These are phyloP conservation scores for Pristionchus exspectatus DNA, from an alignment of 2,888 invertebrate genomes.

Conservation along the genomic window DNA sequence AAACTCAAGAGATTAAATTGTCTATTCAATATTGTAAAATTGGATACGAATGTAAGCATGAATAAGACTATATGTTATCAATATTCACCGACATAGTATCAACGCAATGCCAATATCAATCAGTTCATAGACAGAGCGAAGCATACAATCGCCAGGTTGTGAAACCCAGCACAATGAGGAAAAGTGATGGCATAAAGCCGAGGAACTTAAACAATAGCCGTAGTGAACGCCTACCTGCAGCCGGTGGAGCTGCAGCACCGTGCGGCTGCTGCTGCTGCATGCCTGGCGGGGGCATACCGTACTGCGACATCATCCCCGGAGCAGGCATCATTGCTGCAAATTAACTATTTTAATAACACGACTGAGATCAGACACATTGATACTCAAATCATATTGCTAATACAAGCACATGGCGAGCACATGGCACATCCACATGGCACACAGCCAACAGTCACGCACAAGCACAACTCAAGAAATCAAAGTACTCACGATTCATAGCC, in stretches of 20 bases:
- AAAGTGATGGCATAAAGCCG: background rate
- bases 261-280: background rate
- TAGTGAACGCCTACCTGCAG: background rate
- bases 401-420: background rate
- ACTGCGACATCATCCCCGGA: background rate
- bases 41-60: no score
- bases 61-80: no score
- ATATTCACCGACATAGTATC: no score
- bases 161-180: no score
- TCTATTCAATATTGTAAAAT: no score
- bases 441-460: background rate
- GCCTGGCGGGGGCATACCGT: conserved; percentile 14
- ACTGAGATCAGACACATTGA: background rate
- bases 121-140: no score
- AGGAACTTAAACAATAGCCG: background rate
- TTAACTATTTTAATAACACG: background rate
- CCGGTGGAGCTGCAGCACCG: background rate
- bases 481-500: background rate
- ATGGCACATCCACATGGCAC: background rate
- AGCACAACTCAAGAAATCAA: background rate
- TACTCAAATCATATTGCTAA: background rate
- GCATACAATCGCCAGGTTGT: no score
- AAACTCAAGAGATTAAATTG: no score
- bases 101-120: no score
- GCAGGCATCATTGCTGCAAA: background rate